Percentiles rank a stretch among this genome's conserved stretches.
phyloP scores from a whole-genome alignment of 2,888 invertebrate species.

The Cordilura impudica region DNA sequence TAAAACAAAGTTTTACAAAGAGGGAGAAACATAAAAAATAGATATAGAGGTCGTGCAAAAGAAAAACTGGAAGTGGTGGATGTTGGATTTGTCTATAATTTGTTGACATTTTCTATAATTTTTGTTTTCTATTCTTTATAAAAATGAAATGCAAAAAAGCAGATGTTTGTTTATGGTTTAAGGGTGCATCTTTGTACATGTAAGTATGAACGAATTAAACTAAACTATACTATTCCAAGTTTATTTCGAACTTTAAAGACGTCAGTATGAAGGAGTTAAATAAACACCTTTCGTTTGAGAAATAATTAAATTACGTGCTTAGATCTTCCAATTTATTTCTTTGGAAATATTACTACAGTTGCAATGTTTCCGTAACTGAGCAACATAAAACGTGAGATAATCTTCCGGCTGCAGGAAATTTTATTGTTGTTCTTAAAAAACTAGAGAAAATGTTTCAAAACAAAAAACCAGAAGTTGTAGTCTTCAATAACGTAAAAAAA shows the following conservation, averaged over 20 bases:
- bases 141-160: not conserved
- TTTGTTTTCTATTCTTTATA: not conserved
- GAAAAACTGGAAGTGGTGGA: constrained; percentile 20
- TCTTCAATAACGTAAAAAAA: not conserved
- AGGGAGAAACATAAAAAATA: not conserved
- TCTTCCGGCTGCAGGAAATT: constrained; percentile 50
- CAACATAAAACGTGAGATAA: constrained; percentile 46
- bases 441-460: not conserved
- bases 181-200: not conserved
- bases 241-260: not conserved
- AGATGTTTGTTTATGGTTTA: constrained; percentile 32
- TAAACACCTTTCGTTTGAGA: constrained; percentile 65
- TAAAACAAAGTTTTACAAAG: not conserved
- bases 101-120: not conserved
- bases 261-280: constrained; percentile 60
- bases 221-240: not conserved
- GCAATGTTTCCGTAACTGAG: not conserved
- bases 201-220: constrained; percentile 2
- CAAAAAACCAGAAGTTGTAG: not conserved
- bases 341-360: not conserved
- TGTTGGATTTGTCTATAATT: constrained; percentile 12
- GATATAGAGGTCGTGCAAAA: not conserved
- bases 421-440: not conserved
- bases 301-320: constrained; percentile 68
- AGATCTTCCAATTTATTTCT: constrained; percentile 53